Evolutionary conservation across 1,140 invertebrate species (phyloP), one percentile per base, ranked within the genome.

Genomic region (Drosophila bifasciata): DNA sequence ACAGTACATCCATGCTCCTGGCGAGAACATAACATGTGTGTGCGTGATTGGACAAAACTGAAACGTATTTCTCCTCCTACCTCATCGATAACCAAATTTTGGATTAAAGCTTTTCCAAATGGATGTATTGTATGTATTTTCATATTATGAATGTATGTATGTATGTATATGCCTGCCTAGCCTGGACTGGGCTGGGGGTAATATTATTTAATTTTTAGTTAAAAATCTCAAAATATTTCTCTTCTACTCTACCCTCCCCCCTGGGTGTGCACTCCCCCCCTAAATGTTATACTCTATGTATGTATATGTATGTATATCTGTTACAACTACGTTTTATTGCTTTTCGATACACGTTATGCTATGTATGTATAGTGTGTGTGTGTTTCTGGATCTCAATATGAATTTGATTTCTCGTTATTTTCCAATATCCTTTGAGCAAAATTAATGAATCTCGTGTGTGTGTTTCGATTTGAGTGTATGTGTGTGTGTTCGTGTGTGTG

Each of bases 241-340:
- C 25, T 40, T 4, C 6, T 17, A 21, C 17, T 49, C 48, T n/a
- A n/a, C n/a, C n/a, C n/a, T n/a, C n/a, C n/a, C 32, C 17, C 13
- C 16, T 41, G 52, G 25, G 13, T 46, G n/a, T 53, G 16, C 8
- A 28, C 25, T 28, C 25, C 7, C 5, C 25, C 53, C 28, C 46
- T 52, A 59, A 23, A 25, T 60, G 32, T 45, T 71, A 73, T 62
- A 61, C 51, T 58, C 59, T 53, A 63, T 59, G 53, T 64, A 51
- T 59, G 19, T n/a, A n/a, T 53, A 63, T 59, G 53, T 53, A 63
- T 59, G 53, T 44, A 59, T 72, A 52, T 79, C 64, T 63, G 45
- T 88, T 84, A 91, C 67, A 79, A 89, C 79, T 91, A 91, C 89
- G 74, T 73, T 90, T 91, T 91, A 91, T 91, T 91, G 89, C 89